Evolutionary conservation across 2,113 vertebrate species (phyloP).

Genomic region (Tapirus terrestris): DNA sequence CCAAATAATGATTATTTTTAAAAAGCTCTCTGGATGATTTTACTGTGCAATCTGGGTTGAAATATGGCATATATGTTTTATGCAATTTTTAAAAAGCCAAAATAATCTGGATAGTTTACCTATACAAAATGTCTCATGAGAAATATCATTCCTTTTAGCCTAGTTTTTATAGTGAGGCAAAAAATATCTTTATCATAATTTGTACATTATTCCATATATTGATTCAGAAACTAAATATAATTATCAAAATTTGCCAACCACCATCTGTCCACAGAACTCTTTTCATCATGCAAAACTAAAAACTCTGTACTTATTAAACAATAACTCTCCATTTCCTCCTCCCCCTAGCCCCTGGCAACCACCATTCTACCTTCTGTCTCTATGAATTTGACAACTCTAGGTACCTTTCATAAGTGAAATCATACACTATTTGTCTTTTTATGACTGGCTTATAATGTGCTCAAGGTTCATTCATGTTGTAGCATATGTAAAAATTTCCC

Average conservation of each 20-base stretch:
- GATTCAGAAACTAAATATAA: slow-evolving; percentile 24
- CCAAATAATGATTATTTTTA: background rate
- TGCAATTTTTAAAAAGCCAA: background rate
- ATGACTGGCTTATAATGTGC: background rate
- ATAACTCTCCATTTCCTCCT: background rate
- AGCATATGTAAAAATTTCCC: background rate
- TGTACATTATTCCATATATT: background rate
- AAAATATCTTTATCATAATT: background rate
- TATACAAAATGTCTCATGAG: background rate
- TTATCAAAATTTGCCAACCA: background rate
- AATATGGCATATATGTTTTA: background rate
- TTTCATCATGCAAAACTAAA: background rate
- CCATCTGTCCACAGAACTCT: background rate
- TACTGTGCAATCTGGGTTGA: background rate
- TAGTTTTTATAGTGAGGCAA: background rate
- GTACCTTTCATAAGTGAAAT: background rate
- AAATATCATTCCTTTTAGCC: background rate
- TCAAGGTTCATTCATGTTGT: background rate
- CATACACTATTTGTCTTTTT: background rate
- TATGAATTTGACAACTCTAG: background rate
- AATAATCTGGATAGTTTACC: background rate
- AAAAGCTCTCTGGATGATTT: background rate
- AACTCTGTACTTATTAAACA: background rate
- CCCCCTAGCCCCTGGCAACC: no score
- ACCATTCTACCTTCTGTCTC: background rate